Base-by-base conservation (phyloP, 2,888 invertebrate species). In the Erebia epiphron region DNA sequence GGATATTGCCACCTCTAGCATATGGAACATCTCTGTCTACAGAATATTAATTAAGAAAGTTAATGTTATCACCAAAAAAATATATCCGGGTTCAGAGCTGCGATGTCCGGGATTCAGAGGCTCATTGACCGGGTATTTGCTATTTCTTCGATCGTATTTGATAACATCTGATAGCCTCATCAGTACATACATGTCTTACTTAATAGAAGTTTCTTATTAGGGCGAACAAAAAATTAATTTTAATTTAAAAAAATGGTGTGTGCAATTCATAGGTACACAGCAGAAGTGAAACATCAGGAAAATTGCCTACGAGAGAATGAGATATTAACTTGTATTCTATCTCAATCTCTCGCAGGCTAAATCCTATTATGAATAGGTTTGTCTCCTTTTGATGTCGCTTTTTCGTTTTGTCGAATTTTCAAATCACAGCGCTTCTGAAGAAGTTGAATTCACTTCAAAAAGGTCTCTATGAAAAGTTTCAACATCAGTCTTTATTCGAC, bases 41-140 rank as follows among this genome's bases (percentile, higher is more conserved):
- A 60, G 60, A 35, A 61, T 61, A 67, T 61, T 61, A 52, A 61
- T 67, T 67, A 61, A 35, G 60, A 67, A 67, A 67, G 60, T 60
- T 67, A 58, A 58, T 67, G 58, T 46, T 60, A 60, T 58, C 43
- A 13, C 52, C 14, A 49, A 65, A 69, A 69, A 69, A 70, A 52
- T n/a, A 70, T 70, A 46, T 70, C 70, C 70, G 66, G 70, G 70
- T 70, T 61, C 61, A 66, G 46, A n/a, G 60, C 41, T 61, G 67
- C 41, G 50, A 49, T 60, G 66, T 70, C 70, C 70, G 70, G 70
- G 70, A 66, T 61, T 70, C 58, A 54, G 52, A 43, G 26, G 58
- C 69, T 70, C 60, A 70, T 70, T 61, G 66, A 65, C 52, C 65
- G 60, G 60, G 70, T 67, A 66, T 70, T 70, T 70, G 70, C 13